A percentile compares a stretch with the other conserved stretches of the same genome.
These are phyloP conservation scores for Puntigrus tetrazona DNA, from an alignment of 2,113 vertebrate genomes.

Conservation along the genomic window DNA sequence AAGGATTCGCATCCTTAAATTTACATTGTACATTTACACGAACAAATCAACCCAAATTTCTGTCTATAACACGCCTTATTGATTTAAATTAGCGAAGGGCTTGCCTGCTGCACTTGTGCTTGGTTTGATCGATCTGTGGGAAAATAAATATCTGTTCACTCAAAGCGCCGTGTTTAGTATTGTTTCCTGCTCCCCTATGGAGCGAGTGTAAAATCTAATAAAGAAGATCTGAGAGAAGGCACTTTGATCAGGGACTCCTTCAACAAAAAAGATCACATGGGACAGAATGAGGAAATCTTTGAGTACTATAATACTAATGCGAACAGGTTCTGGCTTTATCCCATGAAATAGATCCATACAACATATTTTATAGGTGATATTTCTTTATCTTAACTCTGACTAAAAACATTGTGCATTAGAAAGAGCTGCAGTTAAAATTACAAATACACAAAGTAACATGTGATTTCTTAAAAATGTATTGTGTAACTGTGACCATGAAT, in stretches of 20 bases:
- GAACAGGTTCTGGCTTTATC: constrained; percentile 55
- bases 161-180: constrained; percentile 73
- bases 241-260: constrained; percentile 78
- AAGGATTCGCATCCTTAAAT: constrained; percentile 4
- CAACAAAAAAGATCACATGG: constrained; percentile 75
- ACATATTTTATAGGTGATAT: constrained; percentile 57
- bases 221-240: constrained; percentile 71
- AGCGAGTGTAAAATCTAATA: constrained; percentile 80
- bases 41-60: constrained; percentile 38
- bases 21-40: constrained; percentile 14
- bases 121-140: constrained; percentile 64
- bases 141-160: constrained; percentile 76
- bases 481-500: too few species aligned
- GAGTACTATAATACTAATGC: constrained; percentile 56
- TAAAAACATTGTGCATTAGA: constrained; percentile 75
- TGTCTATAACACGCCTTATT: constrained; percentile 44
- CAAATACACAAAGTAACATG: constrained; percentile 57
- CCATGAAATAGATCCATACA: constrained; percentile 67
- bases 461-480: background rate
- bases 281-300: constrained; percentile 57
- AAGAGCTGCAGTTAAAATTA: constrained; percentile 77
- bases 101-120: constrained; percentile 57
- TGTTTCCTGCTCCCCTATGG: constrained; percentile 67
- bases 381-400: constrained; percentile 77
- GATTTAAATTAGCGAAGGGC: constrained; percentile 49